phyloP scores from a whole-genome alignment of 35 echinoderm and acorn worm genomes.

The Anneissia japonica region DNA sequence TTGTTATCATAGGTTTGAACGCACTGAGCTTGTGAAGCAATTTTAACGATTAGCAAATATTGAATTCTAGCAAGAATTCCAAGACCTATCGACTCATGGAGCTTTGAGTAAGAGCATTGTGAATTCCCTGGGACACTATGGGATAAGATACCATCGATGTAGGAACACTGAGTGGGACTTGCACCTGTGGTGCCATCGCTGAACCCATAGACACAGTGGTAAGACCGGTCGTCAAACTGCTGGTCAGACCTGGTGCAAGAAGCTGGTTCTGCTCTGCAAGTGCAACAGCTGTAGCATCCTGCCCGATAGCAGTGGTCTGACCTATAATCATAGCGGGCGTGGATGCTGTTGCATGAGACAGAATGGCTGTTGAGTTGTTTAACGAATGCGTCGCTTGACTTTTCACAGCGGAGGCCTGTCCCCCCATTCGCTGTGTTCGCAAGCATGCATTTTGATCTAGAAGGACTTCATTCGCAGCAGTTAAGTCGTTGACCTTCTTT shows the following conservation, averaged over 20 bases:
- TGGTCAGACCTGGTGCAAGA: background rate
- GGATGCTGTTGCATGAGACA: background rate
- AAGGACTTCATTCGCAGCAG: conserved; percentile 89
- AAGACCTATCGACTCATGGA: background rate
- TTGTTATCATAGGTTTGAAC: too few species aligned
- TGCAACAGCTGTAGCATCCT: conserved; percentile 42
- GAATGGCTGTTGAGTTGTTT: background rate
- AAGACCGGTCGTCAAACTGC: conserved; percentile 20
- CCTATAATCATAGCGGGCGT: background rate
- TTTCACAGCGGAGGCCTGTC: background rate
- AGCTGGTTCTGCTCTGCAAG: conserved; percentile 60
- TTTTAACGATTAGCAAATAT: too few species aligned
- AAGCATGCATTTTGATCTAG: conserved; percentile 95
- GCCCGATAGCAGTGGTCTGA: conserved; percentile 24
- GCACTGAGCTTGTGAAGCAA: too few species aligned
- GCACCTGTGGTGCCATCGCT: conserved; percentile 40
- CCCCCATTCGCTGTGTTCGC: conserved; percentile 7
- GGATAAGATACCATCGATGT: conserved; percentile 16
- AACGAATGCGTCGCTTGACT: background rate
- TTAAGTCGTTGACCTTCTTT: conserved; percentile 74
- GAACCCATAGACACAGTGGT: conserved; percentile 24
- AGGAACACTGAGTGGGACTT: conserved; percentile 22
- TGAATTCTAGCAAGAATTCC: too few species aligned
- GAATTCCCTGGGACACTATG: background rate
- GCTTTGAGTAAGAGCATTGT: background rate